phyloP scores from a whole-genome alignment of 2,888 invertebrate genomes.

The Achlya flavicornis region DNA sequence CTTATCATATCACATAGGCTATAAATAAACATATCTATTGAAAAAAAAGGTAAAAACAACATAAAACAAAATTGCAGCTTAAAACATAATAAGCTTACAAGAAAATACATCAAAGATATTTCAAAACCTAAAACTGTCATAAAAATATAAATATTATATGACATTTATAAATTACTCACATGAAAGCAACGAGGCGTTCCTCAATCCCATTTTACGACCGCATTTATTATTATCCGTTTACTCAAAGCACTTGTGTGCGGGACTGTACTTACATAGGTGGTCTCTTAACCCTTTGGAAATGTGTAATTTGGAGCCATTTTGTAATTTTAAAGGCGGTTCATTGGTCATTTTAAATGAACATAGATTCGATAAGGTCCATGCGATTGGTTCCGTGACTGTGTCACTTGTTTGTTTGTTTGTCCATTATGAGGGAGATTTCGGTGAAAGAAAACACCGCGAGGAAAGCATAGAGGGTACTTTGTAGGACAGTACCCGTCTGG shows the following conservation, averaged over 20 bases:
- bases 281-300: constrained; percentile 46
- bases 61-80: too few species aligned
- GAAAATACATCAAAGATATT: background rate
- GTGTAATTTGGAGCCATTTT: constrained; percentile 56
- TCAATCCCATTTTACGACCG: constrained; percentile 27
- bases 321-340: background rate
- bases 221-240: background rate
- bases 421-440: background rate
- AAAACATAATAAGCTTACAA: background rate
- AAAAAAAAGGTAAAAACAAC: too few species aligned
- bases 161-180: background rate
- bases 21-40: too few species aligned
- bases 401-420: background rate
- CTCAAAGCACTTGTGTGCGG: constrained; percentile 27
- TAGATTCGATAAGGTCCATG: background rate
- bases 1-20: too few species aligned
- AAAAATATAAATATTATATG: background rate
- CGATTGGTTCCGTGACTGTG: background rate
- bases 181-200: too few species aligned
- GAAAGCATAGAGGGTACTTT: too few species aligned
- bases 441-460: too few species aligned
- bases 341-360: background rate
- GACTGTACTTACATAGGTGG: constrained; percentile 45
- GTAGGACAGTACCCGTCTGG: too few species aligned
- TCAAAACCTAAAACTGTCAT: background rate